phyloP scores from a whole-genome alignment of 92 coral and sea anemone species.

The Porites rus region DNA sequence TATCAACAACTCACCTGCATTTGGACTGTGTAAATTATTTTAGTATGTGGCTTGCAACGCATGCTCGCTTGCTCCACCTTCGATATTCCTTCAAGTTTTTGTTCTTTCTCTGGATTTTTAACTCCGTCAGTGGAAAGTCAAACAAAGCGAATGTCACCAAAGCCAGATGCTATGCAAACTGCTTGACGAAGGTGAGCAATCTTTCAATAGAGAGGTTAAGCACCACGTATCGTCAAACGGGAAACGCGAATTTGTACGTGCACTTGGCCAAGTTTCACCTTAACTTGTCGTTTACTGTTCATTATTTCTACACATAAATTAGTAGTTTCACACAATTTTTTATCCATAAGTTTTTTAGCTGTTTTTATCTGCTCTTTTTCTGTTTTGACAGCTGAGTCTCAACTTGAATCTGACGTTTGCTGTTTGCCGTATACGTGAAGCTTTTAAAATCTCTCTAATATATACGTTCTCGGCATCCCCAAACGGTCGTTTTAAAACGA shows the following conservation, averaged over 20 bases:
- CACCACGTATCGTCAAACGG: too few relatives aligned
- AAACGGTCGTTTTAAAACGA: neutral
- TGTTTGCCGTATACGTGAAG: too few relatives aligned
- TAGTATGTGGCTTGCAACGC: neutral
- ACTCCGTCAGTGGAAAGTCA: constrained; percentile 15
- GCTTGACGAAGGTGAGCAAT: constrained; percentile 44
- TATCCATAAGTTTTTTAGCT: too few relatives aligned
- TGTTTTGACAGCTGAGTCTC: too few relatives aligned
- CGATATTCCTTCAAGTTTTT: neutral
- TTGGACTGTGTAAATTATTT: neutral
- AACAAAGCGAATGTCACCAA: constrained; percentile 1
- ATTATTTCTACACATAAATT: too few relatives aligned
- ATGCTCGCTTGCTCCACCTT: neutral
- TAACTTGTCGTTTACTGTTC: too few relatives aligned
- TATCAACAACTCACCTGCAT: neutral
- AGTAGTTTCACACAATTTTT: too few relatives aligned
- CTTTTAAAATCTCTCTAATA: too few relatives aligned
- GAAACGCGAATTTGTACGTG: too few relatives aligned
- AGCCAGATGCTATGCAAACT: constrained; percentile 68
- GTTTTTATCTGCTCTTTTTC: too few relatives aligned
- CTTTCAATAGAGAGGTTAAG: neutral
- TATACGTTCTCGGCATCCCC: neutral
- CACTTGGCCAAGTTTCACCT: too few relatives aligned
- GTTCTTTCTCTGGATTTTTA: constrained; percentile 11
- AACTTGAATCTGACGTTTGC: too few relatives aligned